Evolutionary conservation across 1,140 invertebrate species (phyloP), one percentile per base, ranked within the genome.

Genomic region (Magallana angulata): DNA sequence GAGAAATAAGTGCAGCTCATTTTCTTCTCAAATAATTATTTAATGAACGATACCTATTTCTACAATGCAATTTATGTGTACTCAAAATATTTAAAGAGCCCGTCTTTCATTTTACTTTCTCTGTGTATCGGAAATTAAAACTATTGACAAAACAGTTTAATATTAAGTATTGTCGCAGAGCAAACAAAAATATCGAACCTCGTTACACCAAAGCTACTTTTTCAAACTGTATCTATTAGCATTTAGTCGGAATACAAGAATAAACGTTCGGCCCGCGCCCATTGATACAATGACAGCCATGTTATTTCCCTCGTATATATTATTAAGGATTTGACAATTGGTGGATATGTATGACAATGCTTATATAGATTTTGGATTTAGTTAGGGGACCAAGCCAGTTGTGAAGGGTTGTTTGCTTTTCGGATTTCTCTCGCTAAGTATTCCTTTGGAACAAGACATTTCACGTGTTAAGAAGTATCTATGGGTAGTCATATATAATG

Each of bases 91-190:
- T 76, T 76, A 30, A 76, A 76, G 9, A 30, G 18, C 36, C 6
- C 24, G 18, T 76, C 68, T 76, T 76, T 76, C 68, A 76, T 76
- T 76, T 30, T 76, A 7, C 36, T 48, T 48, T 76, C 68, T 76
- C 36, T 76, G 24, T 76, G 24, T 76, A 14, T 30, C 4, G 68
- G 24, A 76, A 76, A 76, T 76, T 18, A 76, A 76, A 76, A 11
- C 68, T 76, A 76, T 76, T 76, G 68, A 76, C 68, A 76, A 76
- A 76, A 76, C 68, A 12, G 64, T 76, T 24, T 76, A 76, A 76
- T 76, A 76, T 30, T 18, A 76, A 76, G 24, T 76, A 36, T 30
- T 76, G 68, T 76, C 68, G 24, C 36, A 7, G 14, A 48, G 36
- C 68, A 76, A 76, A 76, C 68, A 76, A 18, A 76, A 76, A 76